phyloP scores from a whole-genome alignment of 1,140 invertebrate genomes.

The Glomeris maerens region DNA sequence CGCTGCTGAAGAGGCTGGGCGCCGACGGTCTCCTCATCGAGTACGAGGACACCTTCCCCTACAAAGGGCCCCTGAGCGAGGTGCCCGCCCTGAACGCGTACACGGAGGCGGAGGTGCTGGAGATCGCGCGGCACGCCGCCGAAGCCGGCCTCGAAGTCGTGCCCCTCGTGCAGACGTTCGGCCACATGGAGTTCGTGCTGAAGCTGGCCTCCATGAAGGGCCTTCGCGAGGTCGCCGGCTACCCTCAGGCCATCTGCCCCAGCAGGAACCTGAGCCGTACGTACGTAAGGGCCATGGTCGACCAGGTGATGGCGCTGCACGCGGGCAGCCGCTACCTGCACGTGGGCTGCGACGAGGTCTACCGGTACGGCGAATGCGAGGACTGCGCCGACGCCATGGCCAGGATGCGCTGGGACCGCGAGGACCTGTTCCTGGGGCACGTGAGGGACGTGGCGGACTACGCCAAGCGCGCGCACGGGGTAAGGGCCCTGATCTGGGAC shows the following conservation, averaged over 20 bases:
- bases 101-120: constrained; percentile 31
- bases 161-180: constrained; percentile 45
- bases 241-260: constrained; percentile 39
- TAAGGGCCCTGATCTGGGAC: constrained; percentile 50
- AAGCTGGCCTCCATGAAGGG: constrained; percentile 36
- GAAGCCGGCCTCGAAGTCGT: constrained; percentile 36
- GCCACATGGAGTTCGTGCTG: constrained; percentile 42
- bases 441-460: constrained; percentile 32
- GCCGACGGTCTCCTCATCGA: constrained; percentile 39
- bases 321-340: constrained; percentile 30
- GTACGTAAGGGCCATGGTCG: constrained; percentile 39
- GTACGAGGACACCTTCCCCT: constrained; percentile 43
- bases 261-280: constrained; percentile 32
- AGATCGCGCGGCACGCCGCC: constrained; percentile 27
- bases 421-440: constrained; percentile 33
- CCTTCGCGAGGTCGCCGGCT: constrained; percentile 38
- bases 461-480: constrained; percentile 30
- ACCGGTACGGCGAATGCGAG: constrained; percentile 33
- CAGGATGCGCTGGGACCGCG: constrained; percentile 32
- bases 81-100: constrained; percentile 44
- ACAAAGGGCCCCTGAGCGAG: constrained; percentile 26
- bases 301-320: constrained; percentile 32
- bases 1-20: constrained; percentile 51
- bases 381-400: constrained; percentile 31
- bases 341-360: constrained; percentile 36